These are phyloP conservation scores for Eupithecia centaureata DNA, from an alignment of 2,888 invertebrate genomes.

Conservation along the genomic window DNA sequence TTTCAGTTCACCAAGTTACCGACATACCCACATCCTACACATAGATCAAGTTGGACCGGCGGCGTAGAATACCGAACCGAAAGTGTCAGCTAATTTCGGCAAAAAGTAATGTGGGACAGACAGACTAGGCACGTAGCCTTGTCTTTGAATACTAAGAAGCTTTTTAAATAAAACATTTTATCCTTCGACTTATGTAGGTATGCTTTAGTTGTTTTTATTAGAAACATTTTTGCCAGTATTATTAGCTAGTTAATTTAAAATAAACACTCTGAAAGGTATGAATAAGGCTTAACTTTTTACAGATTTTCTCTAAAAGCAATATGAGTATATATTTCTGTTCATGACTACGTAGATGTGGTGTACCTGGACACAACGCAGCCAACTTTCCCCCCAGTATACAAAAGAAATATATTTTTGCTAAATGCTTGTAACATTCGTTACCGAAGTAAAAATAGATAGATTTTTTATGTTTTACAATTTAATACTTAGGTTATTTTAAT, in stretches of 20 bases:
- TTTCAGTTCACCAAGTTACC: constrained; percentile 39
- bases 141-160: constrained; percentile 13
- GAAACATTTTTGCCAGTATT: no score
- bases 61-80: constrained; percentile 31
- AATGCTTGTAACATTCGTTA: no score
- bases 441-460: no score
- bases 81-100: constrained; percentile 28
- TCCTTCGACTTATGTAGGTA: neutral
- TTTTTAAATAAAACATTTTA: constrained; percentile 7
- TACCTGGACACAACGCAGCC: no score
- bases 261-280: neutral
- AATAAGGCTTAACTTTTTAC: neutral
- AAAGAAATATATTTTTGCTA: no score
- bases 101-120: constrained; percentile 24
- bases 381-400: no score
- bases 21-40: constrained; percentile 27
- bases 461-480: no score
- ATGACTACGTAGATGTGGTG: neutral
- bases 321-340: neutral
- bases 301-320: no score
- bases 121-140: constrained; percentile 8
- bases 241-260: neutral
- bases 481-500: no score
- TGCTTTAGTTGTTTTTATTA: no score
- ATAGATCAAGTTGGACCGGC: constrained; percentile 34